A percentile compares a stretch with the other conserved stretches of the same genome.
These are phyloP conservation scores for Nemoura dubitans DNA, from an alignment of 2,888 invertebrate species.

Conservation along the genomic window DNA sequence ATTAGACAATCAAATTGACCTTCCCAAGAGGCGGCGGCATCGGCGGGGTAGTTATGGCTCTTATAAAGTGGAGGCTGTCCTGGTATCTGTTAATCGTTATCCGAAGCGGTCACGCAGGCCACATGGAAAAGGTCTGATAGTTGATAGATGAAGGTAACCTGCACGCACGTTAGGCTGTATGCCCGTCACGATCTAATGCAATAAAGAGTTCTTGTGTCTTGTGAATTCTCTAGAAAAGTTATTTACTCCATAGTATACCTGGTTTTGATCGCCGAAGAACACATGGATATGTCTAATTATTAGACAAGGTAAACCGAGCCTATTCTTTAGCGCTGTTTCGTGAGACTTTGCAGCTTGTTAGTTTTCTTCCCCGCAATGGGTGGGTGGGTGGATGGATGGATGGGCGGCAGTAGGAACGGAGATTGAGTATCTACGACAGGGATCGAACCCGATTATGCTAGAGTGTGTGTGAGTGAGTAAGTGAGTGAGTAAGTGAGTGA, in stretches of 20 bases:
- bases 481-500: no score
- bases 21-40: not conserved
- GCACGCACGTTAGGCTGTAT: slow-evolving; percentile 24
- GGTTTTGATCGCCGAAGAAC: not conserved
- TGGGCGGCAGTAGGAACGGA: not conserved
- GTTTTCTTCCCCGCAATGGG: slow-evolving; percentile 5
- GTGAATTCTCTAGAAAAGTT: not conserved
- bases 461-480: no score
- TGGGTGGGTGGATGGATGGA: not conserved
- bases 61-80: slow-evolving; percentile 34
- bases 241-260: not conserved
- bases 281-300: not conserved
- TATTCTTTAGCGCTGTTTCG: not conserved
- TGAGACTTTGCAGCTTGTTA: not conserved
- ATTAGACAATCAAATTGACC: slow-evolving; percentile 4
- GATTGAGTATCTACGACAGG: not conserved
- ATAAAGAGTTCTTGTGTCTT: slow-evolving; percentile 31
- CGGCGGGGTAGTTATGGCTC: slow-evolving; percentile 29
- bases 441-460: slow-evolving; percentile 2
- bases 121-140: slow-evolving; percentile 7
- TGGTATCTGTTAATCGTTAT: slow-evolving; percentile 29
- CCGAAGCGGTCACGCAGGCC: slow-evolving; percentile 32
- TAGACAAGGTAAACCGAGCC: not conserved
- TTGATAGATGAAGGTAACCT: slow-evolving; percentile 19
- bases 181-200: slow-evolving; percentile 23